These are phyloP conservation scores for Deilephila elpenor DNA, from an alignment of 2,888 invertebrate species.

Conservation along the genomic window DNA sequence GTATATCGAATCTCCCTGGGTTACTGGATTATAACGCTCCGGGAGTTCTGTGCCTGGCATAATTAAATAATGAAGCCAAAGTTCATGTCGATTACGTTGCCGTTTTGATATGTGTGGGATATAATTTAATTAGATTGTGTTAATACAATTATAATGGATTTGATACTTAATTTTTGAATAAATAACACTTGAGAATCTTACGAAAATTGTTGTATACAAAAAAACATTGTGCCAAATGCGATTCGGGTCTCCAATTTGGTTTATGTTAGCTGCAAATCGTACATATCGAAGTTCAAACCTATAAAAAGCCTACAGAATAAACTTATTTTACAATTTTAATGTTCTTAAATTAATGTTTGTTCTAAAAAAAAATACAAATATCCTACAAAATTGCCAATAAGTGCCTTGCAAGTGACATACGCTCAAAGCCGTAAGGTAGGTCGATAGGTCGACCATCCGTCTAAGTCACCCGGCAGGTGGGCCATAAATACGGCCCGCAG, in stretches of 20 bases:
- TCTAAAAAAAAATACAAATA: neutral
- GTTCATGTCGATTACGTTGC: neutral
- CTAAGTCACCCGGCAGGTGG: constrained; percentile 53
- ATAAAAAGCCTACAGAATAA: no score
- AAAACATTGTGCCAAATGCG: no score
- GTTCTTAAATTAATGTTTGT: no score
- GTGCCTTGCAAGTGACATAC: constrained; percentile 7
- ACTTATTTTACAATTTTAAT: no score
- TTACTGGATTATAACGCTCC: constrained; percentile 27
- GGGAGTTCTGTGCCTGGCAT: constrained; percentile 7
- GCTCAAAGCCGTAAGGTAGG: constrained; percentile 35
- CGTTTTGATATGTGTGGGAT: neutral
- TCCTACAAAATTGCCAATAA: neutral
- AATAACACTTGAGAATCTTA: no score
- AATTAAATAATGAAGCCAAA: constrained; percentile 12
- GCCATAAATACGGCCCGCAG: constrained; percentile 53
- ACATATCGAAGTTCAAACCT: no score
- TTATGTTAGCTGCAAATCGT: no score
- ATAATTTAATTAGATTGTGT: no score
- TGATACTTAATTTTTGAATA: no score
- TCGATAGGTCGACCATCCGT: constrained; percentile 53
- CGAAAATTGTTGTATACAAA: no score
- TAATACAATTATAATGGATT: no score
- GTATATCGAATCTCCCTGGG: constrained; percentile 23
- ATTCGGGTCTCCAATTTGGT: no score